A percentile compares a stretch with the other conserved stretches of the same genome.
Evolutionary conservation across 2,113 vertebrate species (phyloP).

Genomic region (Melospiza melodia): DNA sequence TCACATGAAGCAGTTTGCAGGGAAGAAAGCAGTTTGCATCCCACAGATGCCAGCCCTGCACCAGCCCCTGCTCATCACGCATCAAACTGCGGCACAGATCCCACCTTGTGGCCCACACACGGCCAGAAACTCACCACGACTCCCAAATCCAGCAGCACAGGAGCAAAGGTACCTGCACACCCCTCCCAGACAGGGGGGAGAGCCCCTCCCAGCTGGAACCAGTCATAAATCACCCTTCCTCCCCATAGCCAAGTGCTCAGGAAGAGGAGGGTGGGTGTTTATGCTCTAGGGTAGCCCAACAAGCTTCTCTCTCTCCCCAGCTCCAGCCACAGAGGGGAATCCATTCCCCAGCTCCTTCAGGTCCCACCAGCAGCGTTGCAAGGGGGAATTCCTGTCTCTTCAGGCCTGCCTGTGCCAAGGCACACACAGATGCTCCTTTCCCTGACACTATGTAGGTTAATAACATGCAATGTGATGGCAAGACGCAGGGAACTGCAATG

Average conservation of each 20-base stretch:
- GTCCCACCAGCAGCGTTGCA: neutral
- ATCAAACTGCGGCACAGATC: neutral
- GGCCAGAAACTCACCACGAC: neutral
- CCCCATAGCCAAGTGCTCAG: fast-evolving
- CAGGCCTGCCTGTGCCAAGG: conserved; percentile 35
- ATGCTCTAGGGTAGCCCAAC: fast-evolving
- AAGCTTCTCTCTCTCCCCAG: neutral
- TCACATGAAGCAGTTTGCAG: neutral
- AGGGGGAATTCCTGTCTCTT: conserved; percentile 1
- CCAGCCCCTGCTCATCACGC: neutral
- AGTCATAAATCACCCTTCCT: no score
- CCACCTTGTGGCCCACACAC: neutral
- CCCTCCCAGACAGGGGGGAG: neutral
- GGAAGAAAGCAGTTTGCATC: neutral
- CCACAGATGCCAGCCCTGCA: neutral
- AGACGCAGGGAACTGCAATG: neutral
- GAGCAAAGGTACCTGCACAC: neutral
- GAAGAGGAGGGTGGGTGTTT: neutral
- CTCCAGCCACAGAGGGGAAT: neutral
- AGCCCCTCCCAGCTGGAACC: neutral
- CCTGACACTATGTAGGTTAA: conserved; percentile 60
- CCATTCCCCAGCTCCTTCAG: neutral
- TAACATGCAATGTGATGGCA: conserved; percentile 44
- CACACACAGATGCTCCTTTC: conserved; percentile 53
- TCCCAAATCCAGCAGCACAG: neutral